Evolutionary conservation across 1,140 invertebrate genomes (phyloP).

Genomic region (Colletes gigas): DNA sequence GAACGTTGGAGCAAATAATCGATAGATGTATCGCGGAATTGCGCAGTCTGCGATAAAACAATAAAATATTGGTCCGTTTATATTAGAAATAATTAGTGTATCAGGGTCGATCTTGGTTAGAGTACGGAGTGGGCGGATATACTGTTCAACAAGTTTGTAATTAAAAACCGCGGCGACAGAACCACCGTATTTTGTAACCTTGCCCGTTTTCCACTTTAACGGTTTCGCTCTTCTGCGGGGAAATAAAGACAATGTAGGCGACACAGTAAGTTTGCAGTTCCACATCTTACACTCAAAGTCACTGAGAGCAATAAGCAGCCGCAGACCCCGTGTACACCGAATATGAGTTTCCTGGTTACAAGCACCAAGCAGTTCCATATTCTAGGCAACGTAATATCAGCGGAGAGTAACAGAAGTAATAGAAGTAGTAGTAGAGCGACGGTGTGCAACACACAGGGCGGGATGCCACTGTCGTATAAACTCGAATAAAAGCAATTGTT

Average conservation of each 20-base stretch:
- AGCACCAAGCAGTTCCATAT: slow-evolving; percentile 56
- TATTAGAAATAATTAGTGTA: too few relatives aligned
- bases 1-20: neutral
- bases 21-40: neutral
- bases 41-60: too few relatives aligned
- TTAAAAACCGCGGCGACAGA: neutral
- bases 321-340: slow-evolving; percentile 55
- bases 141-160: neutral
- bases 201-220: neutral
- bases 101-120: too few relatives aligned
- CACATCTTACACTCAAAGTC: slow-evolving; percentile 55
- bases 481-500: slow-evolving; percentile 44
- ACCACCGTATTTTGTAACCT: neutral
- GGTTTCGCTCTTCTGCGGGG: too few relatives aligned
- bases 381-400: slow-evolving; percentile 58
- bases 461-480: slow-evolving; percentile 29
- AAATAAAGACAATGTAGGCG: slow-evolving; percentile 48
- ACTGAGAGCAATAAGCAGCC: slow-evolving; percentile 58
- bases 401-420: slow-evolving; percentile 62
- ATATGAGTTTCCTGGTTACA: slow-evolving; percentile 62
- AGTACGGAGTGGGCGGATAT: neutral
- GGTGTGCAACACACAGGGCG: slow-evolving; percentile 26
- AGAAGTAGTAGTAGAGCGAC: slow-evolving; percentile 39
- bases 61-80: too few relatives aligned
- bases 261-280: slow-evolving; percentile 50